These are phyloP conservation scores for Diabrotica undecimpunctata DNA, from an alignment of 1,140 invertebrate genomes.

Conservation along the genomic window DNA sequence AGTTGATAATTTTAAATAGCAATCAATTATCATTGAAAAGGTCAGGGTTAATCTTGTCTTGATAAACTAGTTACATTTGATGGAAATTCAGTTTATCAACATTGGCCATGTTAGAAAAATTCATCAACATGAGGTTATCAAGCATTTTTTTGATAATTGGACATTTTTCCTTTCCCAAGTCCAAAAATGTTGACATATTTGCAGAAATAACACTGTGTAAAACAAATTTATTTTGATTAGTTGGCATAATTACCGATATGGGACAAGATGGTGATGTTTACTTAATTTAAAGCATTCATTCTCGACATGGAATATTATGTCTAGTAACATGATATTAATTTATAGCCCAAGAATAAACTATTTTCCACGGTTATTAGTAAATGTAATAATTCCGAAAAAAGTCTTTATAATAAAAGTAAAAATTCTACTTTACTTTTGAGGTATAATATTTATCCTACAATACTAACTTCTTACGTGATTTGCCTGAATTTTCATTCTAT, in stretches of 20 bases:
- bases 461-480: too few relatives aligned
- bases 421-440: too few relatives aligned
- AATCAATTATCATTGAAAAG: neutral
- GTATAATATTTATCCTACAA: too few relatives aligned
- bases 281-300: too few relatives aligned
- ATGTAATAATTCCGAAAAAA: too few relatives aligned
- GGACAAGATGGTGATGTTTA: neutral
- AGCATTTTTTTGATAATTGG: neutral
- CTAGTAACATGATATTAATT: too few relatives aligned
- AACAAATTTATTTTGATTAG: neutral
- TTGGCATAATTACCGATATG: neutral
- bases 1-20: neutral
- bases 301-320: too few relatives aligned
- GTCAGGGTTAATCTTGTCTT: neutral
- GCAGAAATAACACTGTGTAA: neutral
- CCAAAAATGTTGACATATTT: conserved; percentile 2
- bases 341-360: too few relatives aligned
- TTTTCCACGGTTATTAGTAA: too few relatives aligned
- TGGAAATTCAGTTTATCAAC: too few relatives aligned
- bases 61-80: neutral
- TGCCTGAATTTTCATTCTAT: too few relatives aligned
- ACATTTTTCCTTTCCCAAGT: neutral
- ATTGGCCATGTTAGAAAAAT: neutral
- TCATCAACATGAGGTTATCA: neutral
- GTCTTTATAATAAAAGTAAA: too few relatives aligned